Conservation (phyloP, 1,140 invertebrate species). For the Melanaphis sacchari region DNA sequence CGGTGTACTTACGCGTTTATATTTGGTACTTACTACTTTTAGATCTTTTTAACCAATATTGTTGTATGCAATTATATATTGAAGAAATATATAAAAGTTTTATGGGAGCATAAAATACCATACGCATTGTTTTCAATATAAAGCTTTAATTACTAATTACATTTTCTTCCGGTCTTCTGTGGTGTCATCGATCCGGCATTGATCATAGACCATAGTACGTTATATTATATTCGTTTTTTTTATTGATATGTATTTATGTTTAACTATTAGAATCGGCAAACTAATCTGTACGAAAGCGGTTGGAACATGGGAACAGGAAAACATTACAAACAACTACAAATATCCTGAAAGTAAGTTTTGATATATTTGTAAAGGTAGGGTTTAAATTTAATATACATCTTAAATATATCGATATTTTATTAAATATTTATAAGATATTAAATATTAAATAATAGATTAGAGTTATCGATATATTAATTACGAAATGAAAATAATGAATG, state of each 20-base stretch:
- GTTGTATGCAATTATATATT: no score
- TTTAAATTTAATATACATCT: no score
- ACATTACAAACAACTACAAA: constrained; percentile 89
- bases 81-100: no score
- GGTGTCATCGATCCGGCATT: no score
- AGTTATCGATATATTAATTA: background rate
- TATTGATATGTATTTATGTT: background rate
- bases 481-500: background rate
- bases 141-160: background rate
- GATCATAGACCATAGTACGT: no score
- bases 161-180: background rate
- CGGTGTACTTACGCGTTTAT: no score
- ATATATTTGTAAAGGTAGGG: background rate
- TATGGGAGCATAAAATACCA: no score
- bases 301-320: constrained; percentile 79
- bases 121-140: no score
- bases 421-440: background rate
- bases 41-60: no score
- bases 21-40: no score
- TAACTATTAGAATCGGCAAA: constrained; percentile 75
- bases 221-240: background rate
- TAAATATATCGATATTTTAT: background rate
- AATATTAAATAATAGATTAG: no score
- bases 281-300: constrained; percentile 89
- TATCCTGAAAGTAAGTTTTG: constrained; percentile 76